Percentiles rank a stretch among this genome's conserved stretches.
These are phyloP conservation scores for Coturnix japonica DNA, from an alignment of 2,113 vertebrate species.

Conservation along the genomic window DNA sequence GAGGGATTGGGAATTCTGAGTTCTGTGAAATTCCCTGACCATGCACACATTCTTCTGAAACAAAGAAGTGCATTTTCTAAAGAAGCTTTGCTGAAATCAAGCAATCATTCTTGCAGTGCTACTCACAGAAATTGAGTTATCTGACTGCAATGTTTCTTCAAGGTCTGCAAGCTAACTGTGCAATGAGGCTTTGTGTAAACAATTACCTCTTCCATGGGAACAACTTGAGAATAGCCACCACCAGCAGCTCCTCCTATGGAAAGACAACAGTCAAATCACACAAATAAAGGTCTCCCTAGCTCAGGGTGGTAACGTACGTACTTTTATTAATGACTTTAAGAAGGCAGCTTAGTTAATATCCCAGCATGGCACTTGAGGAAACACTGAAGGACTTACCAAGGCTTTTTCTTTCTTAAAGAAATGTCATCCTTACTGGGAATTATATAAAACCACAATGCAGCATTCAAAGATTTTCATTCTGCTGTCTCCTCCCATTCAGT, in stretches of 20 bases:
- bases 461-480: not conserved
- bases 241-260: slow-evolving; percentile 94
- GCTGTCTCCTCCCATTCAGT: not conserved
- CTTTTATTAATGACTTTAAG: not conserved
- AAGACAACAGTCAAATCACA: slow-evolving; percentile 15
- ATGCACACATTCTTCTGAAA: not conserved
- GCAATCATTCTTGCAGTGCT: not conserved
- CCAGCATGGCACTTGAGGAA: not conserved
- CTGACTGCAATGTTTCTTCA: not conserved
- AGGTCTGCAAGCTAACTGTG: not conserved
- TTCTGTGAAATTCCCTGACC: not conserved
- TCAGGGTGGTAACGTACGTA: not conserved
- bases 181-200: not conserved
- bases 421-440: not conserved
- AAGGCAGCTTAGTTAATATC: not conserved
- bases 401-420: not conserved
- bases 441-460: not conserved
- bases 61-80: not conserved
- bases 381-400: not conserved
- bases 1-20: not conserved
- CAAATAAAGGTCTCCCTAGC: not conserved
- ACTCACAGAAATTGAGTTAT: not conserved
- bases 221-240: slow-evolving; percentile 96
- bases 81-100: not conserved
- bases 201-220: slow-evolving; percentile 99